These are phyloP conservation scores for Drosophila barbarae DNA, from an alignment of 2,888 invertebrate species.

Conservation along the genomic window DNA sequence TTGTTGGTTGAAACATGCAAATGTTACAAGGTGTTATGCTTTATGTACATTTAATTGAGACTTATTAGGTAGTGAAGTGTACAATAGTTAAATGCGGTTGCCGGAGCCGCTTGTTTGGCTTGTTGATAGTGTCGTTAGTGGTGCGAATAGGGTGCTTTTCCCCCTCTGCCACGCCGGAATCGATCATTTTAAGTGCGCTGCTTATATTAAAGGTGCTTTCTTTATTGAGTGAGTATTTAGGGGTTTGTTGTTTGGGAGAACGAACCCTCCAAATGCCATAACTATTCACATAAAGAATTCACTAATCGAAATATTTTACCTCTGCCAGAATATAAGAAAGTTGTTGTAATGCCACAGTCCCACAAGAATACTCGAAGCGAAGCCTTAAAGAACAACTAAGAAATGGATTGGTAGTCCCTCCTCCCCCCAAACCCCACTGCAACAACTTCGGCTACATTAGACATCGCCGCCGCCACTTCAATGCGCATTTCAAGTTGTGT, in stretches of 20 bases:
- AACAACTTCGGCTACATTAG: constrained; percentile 65
- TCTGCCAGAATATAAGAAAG: constrained; percentile 1
- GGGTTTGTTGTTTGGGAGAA: background rate
- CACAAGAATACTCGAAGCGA: background rate
- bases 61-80: constrained; percentile 65
- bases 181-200: background rate
- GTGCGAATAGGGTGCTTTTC: constrained; percentile 3
- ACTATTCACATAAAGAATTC: background rate
- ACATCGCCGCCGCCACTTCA: constrained; percentile 58
- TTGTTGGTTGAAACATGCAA: constrained; percentile 54
- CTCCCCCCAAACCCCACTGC: constrained; percentile 6
- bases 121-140: constrained; percentile 47
- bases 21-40: constrained; percentile 68
- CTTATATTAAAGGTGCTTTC: constrained; percentile 6
- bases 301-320: background rate
- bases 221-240: background rate
- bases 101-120: constrained; percentile 29
- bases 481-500: constrained; percentile 56
- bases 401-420: constrained; percentile 28
- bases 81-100: constrained; percentile 39
- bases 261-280: background rate
- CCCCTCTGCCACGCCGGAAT: background rate
- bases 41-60: constrained; percentile 73
- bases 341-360: constrained; percentile 23
- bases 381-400: constrained; percentile 41